A percentile compares a stretch with the other conserved stretches of the same genome.
phyloP scores from a whole-genome alignment of 2,113 vertebrate genomes.

The Coreoperca whiteheadi region DNA sequence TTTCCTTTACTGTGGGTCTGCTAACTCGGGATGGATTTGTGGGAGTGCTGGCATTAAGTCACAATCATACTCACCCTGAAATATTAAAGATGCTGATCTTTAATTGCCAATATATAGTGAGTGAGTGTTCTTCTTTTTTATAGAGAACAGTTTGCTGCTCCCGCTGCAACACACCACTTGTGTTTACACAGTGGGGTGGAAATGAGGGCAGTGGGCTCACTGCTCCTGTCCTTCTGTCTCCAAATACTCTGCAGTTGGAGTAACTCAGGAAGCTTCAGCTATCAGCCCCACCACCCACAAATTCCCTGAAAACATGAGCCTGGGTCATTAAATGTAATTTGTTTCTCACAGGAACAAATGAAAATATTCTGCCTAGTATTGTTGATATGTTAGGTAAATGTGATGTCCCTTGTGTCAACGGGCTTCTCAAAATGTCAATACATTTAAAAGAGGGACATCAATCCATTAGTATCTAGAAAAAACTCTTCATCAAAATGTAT shows the following conservation, averaged over 20 bases:
- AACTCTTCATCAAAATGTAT: background rate
- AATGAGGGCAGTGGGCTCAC: slow-evolving; percentile 42
- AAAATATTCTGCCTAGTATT: background rate
- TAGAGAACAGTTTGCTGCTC: slow-evolving; percentile 24
- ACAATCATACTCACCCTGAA: slow-evolving; percentile 26
- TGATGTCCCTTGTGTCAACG: background rate
- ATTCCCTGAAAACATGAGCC: slow-evolving; percentile 26
- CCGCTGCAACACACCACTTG: slow-evolving; percentile 41
- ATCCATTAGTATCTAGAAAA: background rate
- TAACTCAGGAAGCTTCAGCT: slow-evolving; percentile 53
- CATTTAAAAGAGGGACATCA: background rate
- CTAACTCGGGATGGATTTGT: slow-evolving; percentile 10
- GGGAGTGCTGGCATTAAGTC: slow-evolving; percentile 31
- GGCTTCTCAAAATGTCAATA: background rate
- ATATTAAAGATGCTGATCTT: slow-evolving; percentile 11
- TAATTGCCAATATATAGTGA: slow-evolving; percentile 13
- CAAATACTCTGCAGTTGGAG: slow-evolving; percentile 37
- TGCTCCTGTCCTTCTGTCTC: slow-evolving; percentile 45
- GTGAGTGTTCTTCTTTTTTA: slow-evolving; percentile 30
- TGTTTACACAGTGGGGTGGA: slow-evolving; percentile 70
- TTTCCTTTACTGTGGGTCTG: slow-evolving; percentile 42
- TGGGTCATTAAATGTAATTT: background rate
- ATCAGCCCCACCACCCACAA: slow-evolving; percentile 73
- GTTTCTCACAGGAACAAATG: background rate
- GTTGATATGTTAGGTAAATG: background rate